A percentile compares a stretch with the other conserved stretches of the same genome.
Conservation (phyloP, 2,888 invertebrate species). For the Apotomis betuletana region DNA sequence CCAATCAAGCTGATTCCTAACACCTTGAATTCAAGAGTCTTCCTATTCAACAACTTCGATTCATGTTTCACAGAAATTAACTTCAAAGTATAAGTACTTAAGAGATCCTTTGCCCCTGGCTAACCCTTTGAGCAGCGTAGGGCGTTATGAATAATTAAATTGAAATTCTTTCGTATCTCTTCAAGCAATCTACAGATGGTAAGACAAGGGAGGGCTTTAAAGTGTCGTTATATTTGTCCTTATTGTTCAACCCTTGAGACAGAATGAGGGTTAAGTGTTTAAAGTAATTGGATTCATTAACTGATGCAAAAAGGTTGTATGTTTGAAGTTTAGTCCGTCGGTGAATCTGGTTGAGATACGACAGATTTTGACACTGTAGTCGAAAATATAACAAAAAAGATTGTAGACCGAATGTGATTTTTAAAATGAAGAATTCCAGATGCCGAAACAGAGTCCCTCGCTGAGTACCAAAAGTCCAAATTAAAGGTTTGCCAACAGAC, state of each 20-base stretch:
- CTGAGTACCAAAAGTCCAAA: no score
- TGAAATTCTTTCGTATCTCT: slow-evolving; percentile 16
- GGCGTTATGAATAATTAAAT: slow-evolving; percentile 21
- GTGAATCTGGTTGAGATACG: no score
- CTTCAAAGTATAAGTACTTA: slow-evolving; percentile 7
- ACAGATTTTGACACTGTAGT: no score
- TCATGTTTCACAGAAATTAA: slow-evolving; percentile 3
- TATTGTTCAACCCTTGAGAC: not conserved
- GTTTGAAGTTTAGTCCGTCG: no score
- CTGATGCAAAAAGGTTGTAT: no score
- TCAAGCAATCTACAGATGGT: slow-evolving; percentile 18
- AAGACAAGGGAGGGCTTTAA: slow-evolving; percentile 2
- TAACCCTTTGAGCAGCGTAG: not conserved
- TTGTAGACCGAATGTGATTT: no score
- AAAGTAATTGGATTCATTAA: slow-evolving; percentile 2
- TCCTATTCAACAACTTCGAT: slow-evolving; percentile 1
- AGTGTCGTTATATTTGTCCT: slow-evolving; percentile 6
- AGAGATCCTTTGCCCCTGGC: not conserved
- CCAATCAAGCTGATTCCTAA: slow-evolving; percentile 6
- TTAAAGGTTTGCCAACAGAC: no score
- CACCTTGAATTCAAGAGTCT: slow-evolving; percentile 8
- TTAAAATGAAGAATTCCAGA: no score
- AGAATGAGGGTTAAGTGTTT: not conserved
- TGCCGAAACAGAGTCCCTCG: no score
- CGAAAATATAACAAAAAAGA: no score